Percentiles rank a stretch among this genome's conserved stretches.
These are phyloP conservation scores for Idaea straminata DNA, from an alignment of 2,888 invertebrate genomes.

Conservation along the genomic window DNA sequence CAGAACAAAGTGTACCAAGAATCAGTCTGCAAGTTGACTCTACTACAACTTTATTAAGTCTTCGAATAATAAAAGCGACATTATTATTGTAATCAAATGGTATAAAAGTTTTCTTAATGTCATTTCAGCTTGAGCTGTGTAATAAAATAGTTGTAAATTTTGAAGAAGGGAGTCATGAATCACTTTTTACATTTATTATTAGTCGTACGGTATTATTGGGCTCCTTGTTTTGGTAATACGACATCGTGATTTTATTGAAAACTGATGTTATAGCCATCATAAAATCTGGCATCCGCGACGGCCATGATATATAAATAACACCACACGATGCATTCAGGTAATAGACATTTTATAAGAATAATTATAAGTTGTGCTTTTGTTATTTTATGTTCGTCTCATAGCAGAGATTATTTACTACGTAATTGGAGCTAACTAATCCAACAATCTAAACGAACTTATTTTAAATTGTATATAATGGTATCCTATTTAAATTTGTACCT, in stretches of 20 bases:
- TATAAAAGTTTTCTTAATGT: constrained; percentile 11
- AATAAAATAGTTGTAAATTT: constrained; percentile 23
- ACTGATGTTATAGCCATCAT: constrained; percentile 59
- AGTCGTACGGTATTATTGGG: constrained; percentile 43
- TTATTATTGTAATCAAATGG: constrained; percentile 5
- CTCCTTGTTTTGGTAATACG: constrained; percentile 54
- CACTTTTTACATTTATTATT: constrained; percentile 49
- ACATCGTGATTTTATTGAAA: constrained; percentile 60
- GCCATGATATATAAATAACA: constrained; percentile 51
- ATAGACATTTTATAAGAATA: constrained; percentile 57
- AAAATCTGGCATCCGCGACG: constrained; percentile 55
- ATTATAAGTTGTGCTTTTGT: constrained; percentile 50
- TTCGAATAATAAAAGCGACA: constrained; percentile 10
- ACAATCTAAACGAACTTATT: too few species aligned
- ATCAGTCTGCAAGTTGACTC: constrained; percentile 27
- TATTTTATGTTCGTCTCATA: constrained; percentile 4
- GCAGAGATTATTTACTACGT: neutral
- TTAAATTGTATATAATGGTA: too few species aligned
- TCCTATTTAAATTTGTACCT: too few species aligned
- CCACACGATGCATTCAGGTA: constrained; percentile 44
- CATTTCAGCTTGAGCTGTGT: constrained; percentile 12
- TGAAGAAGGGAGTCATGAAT: constrained; percentile 44
- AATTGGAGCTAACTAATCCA: neutral
- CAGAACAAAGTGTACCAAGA: constrained; percentile 38
- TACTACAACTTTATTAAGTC: constrained; percentile 12